Evolutionary conservation across 2,888 invertebrate species (phyloP), one percentile per base, ranked within the genome.

Genomic region (Abrostola tripartita): DNA sequence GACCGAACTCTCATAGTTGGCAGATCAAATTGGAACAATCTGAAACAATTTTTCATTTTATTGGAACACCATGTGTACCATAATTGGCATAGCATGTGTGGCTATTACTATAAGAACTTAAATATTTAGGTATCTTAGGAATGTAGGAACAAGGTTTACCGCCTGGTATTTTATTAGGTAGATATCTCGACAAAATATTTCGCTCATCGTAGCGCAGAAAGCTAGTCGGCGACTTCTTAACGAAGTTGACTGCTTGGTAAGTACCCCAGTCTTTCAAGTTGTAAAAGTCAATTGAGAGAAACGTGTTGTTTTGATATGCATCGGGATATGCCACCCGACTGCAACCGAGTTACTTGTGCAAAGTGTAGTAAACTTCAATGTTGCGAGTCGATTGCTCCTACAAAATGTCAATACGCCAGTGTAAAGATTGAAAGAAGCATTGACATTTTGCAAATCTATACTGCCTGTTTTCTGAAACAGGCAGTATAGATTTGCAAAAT

Each of bases 361-460:
- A 63, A 71, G 63, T 75, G 58, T 75, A 65, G 56, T 71, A 75
- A 75, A 75, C 65, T 75, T 60, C 56, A 60, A 37, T 35, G 10
- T 52, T 41, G 53, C 14, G 24, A 52, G 54, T 14, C 49, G 12
- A 55, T 58, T 37, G 55, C 41, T 14, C 40, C 14, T 65, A 37
- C 37, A 0, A 65, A 65, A 71, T 57, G 41, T 58, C 52, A 70
- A 74, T 54, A 74, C 24, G 44, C 24, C 35, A 14, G 37, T 61
- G 52, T 54, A 58, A 64, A 71, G 12, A 38, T 42, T 49, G 56
- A 58, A 53, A 4, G 24, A 24, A 24, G 4, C 24, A 24, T 24
- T 24, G 24, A 24, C 24, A 65, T 37, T 36, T 58, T 47, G 12
- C 12, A 69, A 24, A 24, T 24, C 24, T 24, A 4, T 24, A 24